A percentile compares a stretch with the other conserved stretches of the same genome.
These are phyloP conservation scores for Physeter macrocephalus DNA, from an alignment of 2,113 vertebrate species.

Conservation along the genomic window DNA sequence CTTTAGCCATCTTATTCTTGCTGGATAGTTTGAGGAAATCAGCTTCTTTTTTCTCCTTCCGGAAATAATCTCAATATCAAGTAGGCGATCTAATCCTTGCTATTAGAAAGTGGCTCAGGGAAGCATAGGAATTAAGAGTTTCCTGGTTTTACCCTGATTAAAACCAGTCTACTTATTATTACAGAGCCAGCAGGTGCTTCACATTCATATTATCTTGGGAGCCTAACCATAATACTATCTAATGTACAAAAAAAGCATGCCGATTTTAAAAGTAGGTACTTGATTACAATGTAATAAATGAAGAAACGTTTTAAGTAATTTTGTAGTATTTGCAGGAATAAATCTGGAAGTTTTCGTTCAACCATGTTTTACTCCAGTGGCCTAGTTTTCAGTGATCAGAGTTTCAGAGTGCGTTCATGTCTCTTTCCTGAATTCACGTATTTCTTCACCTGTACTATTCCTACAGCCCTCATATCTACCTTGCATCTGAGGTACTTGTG, in stretches of 20 bases:
- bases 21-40: constrained; percentile 52
- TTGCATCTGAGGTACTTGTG: not conserved
- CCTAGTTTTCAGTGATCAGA: not conserved
- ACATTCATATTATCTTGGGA: not conserved
- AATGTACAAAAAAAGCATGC: not conserved
- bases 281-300: not conserved
- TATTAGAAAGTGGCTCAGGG: not conserved
- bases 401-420: not conserved
- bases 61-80: constrained; percentile 31
- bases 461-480: not conserved
- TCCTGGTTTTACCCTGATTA: not conserved
- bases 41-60: constrained; percentile 13
- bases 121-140: not conserved
- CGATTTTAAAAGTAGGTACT: not conserved
- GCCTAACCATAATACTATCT: not conserved
- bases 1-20: constrained; percentile 46
- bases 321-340: not conserved
- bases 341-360: not conserved
- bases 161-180: not conserved
- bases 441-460: not conserved
- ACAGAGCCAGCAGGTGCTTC: not conserved
- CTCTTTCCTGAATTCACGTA: not conserved
- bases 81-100: not conserved
- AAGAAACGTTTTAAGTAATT: not conserved
- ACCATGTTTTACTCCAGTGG: not conserved